Base-by-base conservation (phyloP, 92 coral and sea anemone species). In the Epizoanthus scotinus region DNA sequence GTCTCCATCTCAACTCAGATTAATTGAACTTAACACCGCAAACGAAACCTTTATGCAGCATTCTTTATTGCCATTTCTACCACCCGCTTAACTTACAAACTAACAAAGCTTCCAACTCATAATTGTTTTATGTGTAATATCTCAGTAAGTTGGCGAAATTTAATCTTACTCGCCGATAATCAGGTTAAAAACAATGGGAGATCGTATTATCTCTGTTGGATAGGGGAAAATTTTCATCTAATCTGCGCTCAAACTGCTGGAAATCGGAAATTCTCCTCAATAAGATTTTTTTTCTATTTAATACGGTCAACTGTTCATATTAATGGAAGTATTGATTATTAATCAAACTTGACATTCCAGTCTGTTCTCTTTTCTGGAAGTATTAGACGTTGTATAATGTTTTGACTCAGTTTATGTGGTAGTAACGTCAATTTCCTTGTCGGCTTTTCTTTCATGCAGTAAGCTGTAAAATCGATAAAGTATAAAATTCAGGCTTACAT, bases 161-260 rank as follows among this genome's bases (percentile, higher is more conserved):
- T 47, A 21, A 31, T 13, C 31, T 5, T 58, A 75, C 17, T 40
- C 22, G 7, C 68, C 69, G 57, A 21, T 40, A 75, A 38, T 36
- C 68, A 28, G 54, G 34, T 36, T 36, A 47, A 36, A 59, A 34
- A 59, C 18, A 58, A 59, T 4, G 38, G 44, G 55, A 59, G 20
- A 20, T 64, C 44, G 80, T 20, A 50, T 75, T 38, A 12, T 34
- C 81, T 31, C 66, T 31, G 81, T 40, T 40, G 81, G 66, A 57
- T 58, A 40, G 42, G 21, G 25, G 6, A 52, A 40, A 40, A 73
- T 55, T 18, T 26, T 73, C 22, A 55, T 55, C 79, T 55, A 73
- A 55, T 56, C 65, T 73, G 63, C 78, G 55, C 63, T 54, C 67
- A 58, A 75, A 75, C 81, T 59, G 81, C 44, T 75, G 68, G 81